Evolutionary conservation across 2,888 invertebrate genomes (phyloP), one percentile per base, ranked within the genome.

Genomic region (Hetaerina titia): DNA sequence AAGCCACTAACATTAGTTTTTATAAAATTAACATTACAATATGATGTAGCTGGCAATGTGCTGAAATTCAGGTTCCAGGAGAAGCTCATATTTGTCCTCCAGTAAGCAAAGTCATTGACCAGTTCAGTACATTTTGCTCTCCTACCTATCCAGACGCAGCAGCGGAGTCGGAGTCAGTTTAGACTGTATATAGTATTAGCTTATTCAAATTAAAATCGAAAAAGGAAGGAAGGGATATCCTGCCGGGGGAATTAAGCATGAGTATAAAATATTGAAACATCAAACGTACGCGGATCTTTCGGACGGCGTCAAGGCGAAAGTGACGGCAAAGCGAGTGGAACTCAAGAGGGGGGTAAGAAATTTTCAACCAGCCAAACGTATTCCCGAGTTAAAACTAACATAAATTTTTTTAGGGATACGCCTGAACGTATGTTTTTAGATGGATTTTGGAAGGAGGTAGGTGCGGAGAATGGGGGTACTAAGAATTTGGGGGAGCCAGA

Each of bases 401-500:
- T 81, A 81, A 81, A 81, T 31, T 25, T 81, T 81, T 81, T 81
- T 81, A 81, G 81, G 81, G 31, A 81, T 31, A 25, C 81, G 13
- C 81, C 11, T 81, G 81, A 25, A 81, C 81, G 81, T 81, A 22
- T 25, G 81, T 81, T 31, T 31, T 81, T 31, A 8, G 81, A 13
- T 13, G 25, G 31, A 22, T 25, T 25, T 25, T 9, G 81, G 9
- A 0, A 13, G 31, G n/a, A 4, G 13, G 31, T 31, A 13, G 60
- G 60, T n/a, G 31, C 1, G 81, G 81, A 69, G 81, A 31, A 9
- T 5, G 25, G 7, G 74, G 25, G 25, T 7, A 5, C 1, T 17
- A 31, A 81, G 31, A 81, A 4, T 11, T 7, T 13, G 13, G 11
- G 11, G 81, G 31, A 31, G 69, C 22, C 22, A 69, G 69, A n/a